A percentile compares a stretch with the other conserved stretches of the same genome.
These are phyloP conservation scores for Dynastes grantii DNA, from an alignment of 2,888 invertebrate species.

Conservation along the genomic window DNA sequence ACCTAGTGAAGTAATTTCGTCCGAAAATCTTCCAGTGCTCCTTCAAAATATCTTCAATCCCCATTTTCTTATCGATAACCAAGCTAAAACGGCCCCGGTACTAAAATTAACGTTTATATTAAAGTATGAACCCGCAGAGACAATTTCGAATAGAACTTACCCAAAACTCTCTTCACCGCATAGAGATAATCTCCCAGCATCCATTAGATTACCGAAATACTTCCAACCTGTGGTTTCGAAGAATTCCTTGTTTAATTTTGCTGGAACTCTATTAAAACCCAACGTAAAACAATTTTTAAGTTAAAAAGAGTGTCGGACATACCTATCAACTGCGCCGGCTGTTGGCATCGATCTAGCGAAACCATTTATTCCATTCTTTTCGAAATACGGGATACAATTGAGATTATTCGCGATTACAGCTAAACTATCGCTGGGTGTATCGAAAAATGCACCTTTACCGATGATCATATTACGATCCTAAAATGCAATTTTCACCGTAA, in stretches of 20 bases:
- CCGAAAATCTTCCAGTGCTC: conserved; percentile 82
- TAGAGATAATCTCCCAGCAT: conserved; percentile 91
- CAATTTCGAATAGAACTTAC: conserved; percentile 60
- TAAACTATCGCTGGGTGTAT: conserved; percentile 96
- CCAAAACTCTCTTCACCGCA: conserved; percentile 99
- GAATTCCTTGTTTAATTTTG: conserved; percentile 81
- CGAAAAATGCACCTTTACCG: conserved; percentile 96
- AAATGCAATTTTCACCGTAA: background rate
- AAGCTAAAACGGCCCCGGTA: conserved; percentile 98
- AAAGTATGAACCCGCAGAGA: background rate
- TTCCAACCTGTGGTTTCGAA: conserved; percentile 99
- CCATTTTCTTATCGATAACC: conserved; percentile 88
- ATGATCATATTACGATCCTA: conserved; percentile 98
- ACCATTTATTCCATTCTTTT: conserved; percentile 86
- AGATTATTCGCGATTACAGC: conserved; percentile 95
- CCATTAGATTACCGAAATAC: conserved; percentile 99
- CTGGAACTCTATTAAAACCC: conserved; percentile 81
- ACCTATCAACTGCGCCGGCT: conserved; percentile 91
- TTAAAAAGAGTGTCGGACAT: conserved; percentile 25
- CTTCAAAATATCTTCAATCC: conserved; percentile 87
- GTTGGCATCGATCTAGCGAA: conserved; percentile 99
- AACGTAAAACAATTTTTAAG: conserved; percentile 22
- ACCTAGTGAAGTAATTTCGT: too few species aligned
- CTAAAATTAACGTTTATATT: conserved; percentile 62
- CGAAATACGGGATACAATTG: conserved; percentile 94